These are phyloP conservation scores for Lacerta viridis DNA, from an alignment of 2,797 vertebrate genomes.

Conservation along the genomic window DNA sequence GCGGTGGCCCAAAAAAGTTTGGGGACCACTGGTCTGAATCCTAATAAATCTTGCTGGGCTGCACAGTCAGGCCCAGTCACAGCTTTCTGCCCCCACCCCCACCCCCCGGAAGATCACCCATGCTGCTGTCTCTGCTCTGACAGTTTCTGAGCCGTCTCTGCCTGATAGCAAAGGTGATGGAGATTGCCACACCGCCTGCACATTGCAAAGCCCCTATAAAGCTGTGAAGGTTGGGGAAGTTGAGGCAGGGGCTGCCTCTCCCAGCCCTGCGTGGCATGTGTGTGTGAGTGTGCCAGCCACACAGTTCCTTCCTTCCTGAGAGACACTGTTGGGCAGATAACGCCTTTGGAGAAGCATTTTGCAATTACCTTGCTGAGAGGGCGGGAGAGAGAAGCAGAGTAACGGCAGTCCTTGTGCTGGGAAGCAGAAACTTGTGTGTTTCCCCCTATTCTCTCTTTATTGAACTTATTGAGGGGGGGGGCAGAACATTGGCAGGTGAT, in stretches of 20 bases:
- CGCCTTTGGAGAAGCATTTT: conserved; percentile 73
- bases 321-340: conserved; percentile 37
- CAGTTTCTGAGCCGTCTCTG: background rate
- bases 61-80: too few relatives aligned
- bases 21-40: background rate
- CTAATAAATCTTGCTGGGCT: too few relatives aligned
- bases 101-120: too few relatives aligned
- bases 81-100: background rate
- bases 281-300: background rate
- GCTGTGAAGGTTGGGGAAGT: background rate
- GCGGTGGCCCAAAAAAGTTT: too few relatives aligned
- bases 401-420: conserved; percentile 59
- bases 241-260: background rate
- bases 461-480: conserved; percentile 55
- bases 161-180: background rate
- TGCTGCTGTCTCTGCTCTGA: background rate
- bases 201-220: background rate
- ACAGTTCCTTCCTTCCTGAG: conserved; percentile 66
- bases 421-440: background rate
- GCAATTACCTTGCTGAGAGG: conserved; percentile 71
- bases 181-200: fast-evolving
- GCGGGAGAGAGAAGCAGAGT: conserved; percentile 2
- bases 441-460: conserved; percentile 41
- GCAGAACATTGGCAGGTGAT: conserved; percentile 40
- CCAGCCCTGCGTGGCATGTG: background rate